Evolutionary conservation across 2,113 vertebrate genomes (phyloP), one percentile per base, ranked within the genome.

Genomic region (Cyanistes caeruleus): DNA sequence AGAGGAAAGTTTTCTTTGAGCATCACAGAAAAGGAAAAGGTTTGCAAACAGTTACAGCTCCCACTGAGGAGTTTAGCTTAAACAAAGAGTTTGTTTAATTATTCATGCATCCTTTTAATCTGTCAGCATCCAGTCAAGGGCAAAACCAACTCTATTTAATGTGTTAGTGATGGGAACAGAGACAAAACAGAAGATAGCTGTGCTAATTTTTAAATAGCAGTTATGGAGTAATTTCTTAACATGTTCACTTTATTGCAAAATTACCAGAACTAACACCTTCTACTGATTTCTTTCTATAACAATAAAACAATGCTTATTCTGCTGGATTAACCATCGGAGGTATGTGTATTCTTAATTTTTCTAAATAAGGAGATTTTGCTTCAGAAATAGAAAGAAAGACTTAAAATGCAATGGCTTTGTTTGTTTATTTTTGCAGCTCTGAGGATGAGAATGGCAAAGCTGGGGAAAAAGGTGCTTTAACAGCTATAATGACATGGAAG

Each of bases 361-460:
- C 89, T 97, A 92, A 90, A 94, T 68, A 96, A 70, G 78, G 53
- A 92, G 33, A 88, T 91, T 97, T 95, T 80, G 13, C 60, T 60
- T 70, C 23, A 95, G 70, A 89, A 87, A 56, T 30, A 73, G 60
- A 35, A 89, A 78, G 15, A 68, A 44, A 67, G n/a, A 67, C 37
- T 93, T 89, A 84, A 92, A 95, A 75, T 52, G 65, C 27, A 95
- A 49, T 58, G 60, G n/a, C 23, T 89, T 91, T 95, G 13, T 93
- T 83, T 91, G 28, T 86, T 95, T 97, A 69, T 91, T 93, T 97
- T 98, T 97, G 81, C 98, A 99, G 98, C 98, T 85, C 96, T 98
- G 91, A 98, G 98, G 96, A 98, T 98, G 93, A 98, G 98, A 97
- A 98, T 98, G 98, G 98, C 98, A 96, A 99, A 98, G 91, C 97